phyloP scores from a whole-genome alignment of 2,113 vertebrate species.

The Pelvicachromis taeniatus region DNA sequence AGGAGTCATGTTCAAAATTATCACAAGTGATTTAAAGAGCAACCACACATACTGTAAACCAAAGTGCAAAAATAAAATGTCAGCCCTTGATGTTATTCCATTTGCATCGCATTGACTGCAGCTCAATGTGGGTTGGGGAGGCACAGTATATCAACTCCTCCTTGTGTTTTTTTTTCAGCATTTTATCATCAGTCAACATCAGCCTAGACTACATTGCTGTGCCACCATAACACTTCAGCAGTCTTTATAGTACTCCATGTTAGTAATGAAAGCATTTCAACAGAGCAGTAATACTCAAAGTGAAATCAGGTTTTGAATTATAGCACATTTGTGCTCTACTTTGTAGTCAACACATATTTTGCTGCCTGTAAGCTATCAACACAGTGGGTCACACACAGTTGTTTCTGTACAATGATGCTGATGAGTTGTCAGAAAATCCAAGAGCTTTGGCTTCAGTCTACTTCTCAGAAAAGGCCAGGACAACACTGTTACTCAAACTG shows the following conservation, averaged over 20 bases:
- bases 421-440: not conserved
- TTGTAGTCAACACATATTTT: not conserved
- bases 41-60: constrained; percentile 37
- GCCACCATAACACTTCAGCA: not conserved
- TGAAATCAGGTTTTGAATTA: constrained; percentile 19
- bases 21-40: constrained; percentile 47
- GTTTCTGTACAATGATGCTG: constrained; percentile 1
- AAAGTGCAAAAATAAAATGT: constrained; percentile 55
- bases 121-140: constrained; percentile 17
- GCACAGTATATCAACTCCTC: not conserved
- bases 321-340: not conserved
- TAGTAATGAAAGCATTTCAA: not conserved
- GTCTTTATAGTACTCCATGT: not conserved
- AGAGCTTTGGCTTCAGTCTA: constrained; percentile 7
- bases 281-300: constrained; percentile 1
- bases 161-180: not conserved
- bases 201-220: not conserved
- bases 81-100: constrained; percentile 36
- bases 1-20: constrained; percentile 27
- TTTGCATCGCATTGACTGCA: constrained; percentile 22
- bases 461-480: constrained; percentile 34
- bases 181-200: not conserved
- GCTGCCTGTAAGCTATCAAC: not conserved
- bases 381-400: not conserved
- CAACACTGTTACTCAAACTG: constrained; percentile 21